A percentile compares a stretch with the other conserved stretches of the same genome.
Evolutionary conservation across 23 tunicate species (phyloP).

Genomic region (Oikopleura dioica): DNA sequence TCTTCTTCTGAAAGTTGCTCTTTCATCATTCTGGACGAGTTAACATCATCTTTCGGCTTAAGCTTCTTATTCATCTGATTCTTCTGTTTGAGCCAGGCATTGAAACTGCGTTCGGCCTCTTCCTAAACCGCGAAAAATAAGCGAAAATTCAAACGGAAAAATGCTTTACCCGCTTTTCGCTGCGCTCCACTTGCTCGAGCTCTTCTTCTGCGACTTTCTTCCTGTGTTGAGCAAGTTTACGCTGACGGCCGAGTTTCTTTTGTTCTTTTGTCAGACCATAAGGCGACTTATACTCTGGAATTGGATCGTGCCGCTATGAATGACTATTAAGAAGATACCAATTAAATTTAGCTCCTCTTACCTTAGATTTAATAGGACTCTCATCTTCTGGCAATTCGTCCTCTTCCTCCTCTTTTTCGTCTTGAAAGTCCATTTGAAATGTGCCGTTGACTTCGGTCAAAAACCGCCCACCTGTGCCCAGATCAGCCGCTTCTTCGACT

Average conservation of each 20-base stretch:
- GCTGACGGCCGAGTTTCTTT: neutral
- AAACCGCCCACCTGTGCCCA: too few relatives aligned
- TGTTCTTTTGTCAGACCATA: neutral
- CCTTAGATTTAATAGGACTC: too few relatives aligned
- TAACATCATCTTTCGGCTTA: neutral
- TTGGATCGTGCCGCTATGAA: too few relatives aligned
- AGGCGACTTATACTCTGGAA: conserved; percentile 9
- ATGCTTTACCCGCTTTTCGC: neutral
- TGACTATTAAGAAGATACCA: too few relatives aligned
- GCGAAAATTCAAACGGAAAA: neutral
- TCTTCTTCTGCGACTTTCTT: neutral
- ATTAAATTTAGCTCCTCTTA: too few relatives aligned
- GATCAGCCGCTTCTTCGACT: too few relatives aligned
- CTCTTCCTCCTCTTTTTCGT: too few relatives aligned
- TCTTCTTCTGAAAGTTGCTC: neutral
- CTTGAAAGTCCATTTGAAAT: too few relatives aligned
- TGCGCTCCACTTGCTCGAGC: neutral
- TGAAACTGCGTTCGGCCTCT: neutral
- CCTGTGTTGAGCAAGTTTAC: neutral
- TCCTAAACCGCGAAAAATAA: neutral
- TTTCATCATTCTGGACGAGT: neutral
- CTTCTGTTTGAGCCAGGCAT: neutral
- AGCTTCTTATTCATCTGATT: neutral
- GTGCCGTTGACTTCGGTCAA: too few relatives aligned
- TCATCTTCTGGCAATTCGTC: too few relatives aligned